Evolutionary conservation across 2,888 invertebrate genomes (phyloP), one percentile per base, ranked within the genome.

Genomic region (Clivina fossor): DNA sequence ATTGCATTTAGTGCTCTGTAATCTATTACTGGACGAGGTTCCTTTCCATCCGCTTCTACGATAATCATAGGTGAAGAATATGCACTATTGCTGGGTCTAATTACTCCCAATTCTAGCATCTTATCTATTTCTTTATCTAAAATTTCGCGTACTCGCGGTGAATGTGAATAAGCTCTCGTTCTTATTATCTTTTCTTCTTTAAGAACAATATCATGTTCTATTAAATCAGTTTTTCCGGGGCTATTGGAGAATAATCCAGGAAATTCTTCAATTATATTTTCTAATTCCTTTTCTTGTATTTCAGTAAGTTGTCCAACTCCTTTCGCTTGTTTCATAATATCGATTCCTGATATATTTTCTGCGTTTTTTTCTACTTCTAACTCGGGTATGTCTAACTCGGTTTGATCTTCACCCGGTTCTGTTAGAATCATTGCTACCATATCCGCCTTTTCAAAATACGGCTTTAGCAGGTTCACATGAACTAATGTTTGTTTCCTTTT

Each of bases 91-190:
- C 47, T 47, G 5, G 47, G 47, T 4, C 47, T 19, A 13, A 33
- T 47, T 11, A 47, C 20, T 20, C 33, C 47, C 20, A 47, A 47
- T 20, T 47, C 22, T 1, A 47, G 9, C 47, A 47, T 47, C 13
- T 47, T 47, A 20, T 47, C 33, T 7, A 47, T 47, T 47, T 47
- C 33, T 13, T 47, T 47, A 9, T 47, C 47, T 1, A 47, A 11
- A 2, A 47, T 33, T 20, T 33, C 47, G 5, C 22, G 2, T 22
- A 47, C 15, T 20, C 47, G 7, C 5, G 47, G 47, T 13, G 47
- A 47, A 47, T 47, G 47, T 5, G 35, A 32, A 33, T 47, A 33
- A 1, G 47, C 33, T 47, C 13, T 32, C 2, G 11, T 33, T 4
- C 47, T 1, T 18, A 47, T 47, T 8, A 47, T 8, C 13, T 47